Evolutionary conservation across 2,888 invertebrate genomes (phyloP).

Genomic region (Pedicia rivosa): DNA sequence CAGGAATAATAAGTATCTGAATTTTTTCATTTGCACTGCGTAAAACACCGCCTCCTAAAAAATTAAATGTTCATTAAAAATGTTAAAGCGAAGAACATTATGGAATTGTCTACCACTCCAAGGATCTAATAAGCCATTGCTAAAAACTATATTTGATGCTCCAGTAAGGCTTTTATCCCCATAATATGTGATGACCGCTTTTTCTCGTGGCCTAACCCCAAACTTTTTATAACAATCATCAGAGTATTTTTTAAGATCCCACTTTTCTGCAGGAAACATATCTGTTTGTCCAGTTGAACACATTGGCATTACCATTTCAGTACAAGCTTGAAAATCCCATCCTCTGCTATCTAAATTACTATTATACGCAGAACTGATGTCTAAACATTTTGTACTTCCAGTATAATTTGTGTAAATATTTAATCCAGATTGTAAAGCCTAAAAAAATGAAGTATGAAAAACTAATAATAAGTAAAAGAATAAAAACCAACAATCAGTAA

Average conservation of each 20-base stretch:
- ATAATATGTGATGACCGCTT: conserved; percentile 56
- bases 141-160: conserved; percentile 58
- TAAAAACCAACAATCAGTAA: conserved; percentile 10
- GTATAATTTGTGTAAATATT: conserved; percentile 72
- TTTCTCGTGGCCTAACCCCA: conserved; percentile 46
- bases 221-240: conserved; percentile 52
- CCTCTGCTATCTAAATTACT: conserved; percentile 44
- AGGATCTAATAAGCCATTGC: conserved; percentile 74
- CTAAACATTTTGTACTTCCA: conserved; percentile 49
- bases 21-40: conserved; percentile 47
- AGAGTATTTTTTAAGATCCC: conserved; percentile 53
- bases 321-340: conserved; percentile 81
- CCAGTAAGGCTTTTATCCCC: conserved; percentile 59
- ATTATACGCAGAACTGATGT: conserved; percentile 40
- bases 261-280: conserved; percentile 65
- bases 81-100: no score
- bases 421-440: conserved; percentile 49
- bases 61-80: no score
- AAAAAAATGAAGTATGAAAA: conserved; percentile 16
- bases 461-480: neutral
- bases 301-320: conserved; percentile 95
- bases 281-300: conserved; percentile 60
- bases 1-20: conserved; percentile 54
- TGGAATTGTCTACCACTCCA: no score
- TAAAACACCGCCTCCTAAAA: conserved; percentile 69